phyloP scores from a whole-genome alignment of 2,888 invertebrate genomes.

The Pachymerium ferrugineum region DNA sequence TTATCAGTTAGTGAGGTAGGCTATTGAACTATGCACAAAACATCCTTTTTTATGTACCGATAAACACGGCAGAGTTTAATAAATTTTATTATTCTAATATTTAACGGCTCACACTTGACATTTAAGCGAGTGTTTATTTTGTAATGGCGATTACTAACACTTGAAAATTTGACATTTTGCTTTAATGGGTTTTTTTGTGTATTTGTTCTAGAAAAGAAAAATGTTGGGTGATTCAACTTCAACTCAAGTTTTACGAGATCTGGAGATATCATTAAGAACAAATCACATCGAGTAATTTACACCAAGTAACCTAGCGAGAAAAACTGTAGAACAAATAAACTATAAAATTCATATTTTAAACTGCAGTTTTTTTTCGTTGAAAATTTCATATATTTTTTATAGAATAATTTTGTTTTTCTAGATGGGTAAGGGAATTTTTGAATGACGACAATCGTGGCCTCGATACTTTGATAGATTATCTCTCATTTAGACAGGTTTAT shows the following conservation, averaged over 20 bases:
- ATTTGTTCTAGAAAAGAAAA: slow-evolving; percentile 77
- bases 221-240: slow-evolving; percentile 96
- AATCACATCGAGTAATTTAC: slow-evolving; percentile 99
- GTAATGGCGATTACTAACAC: no score
- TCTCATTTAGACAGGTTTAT: slow-evolving; percentile 89
- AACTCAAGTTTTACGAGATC: slow-evolving; percentile 93
- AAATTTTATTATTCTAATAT: no score
- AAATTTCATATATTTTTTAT: no score
- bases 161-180: neutral
- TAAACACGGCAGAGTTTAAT: no score
- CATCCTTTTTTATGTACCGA: no score
- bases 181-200: slow-evolving; percentile 30
- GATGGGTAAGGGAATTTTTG: slow-evolving; percentile 98
- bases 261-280: slow-evolving; percentile 96
- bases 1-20: neutral
- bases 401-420: slow-evolving; percentile 49
- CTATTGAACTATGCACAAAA: slow-evolving; percentile 1
- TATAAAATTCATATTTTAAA: no score
- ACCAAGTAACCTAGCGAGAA: no score
- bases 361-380: neutral
- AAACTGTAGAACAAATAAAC: no score
- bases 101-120: neutral
- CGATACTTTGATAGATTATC: slow-evolving; percentile 94
- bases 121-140: neutral
- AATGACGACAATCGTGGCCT: slow-evolving; percentile 93